A percentile compares a stretch with the other conserved stretches of the same genome.
phyloP scores from a whole-genome alignment of 2,888 invertebrate genomes.

The Galerucella nymphaeae region DNA sequence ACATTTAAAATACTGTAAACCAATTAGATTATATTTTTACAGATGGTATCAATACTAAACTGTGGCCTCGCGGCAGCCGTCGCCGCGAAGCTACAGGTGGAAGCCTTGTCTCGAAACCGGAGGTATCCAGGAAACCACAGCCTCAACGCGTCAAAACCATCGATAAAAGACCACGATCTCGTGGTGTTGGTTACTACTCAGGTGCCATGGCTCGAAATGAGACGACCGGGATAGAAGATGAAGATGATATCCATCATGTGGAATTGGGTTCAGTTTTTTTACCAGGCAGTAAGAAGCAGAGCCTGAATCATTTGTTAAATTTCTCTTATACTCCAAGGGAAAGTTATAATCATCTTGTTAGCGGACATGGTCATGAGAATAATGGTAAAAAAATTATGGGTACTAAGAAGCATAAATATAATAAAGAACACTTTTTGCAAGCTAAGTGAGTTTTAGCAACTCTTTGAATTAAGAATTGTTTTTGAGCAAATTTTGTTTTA shows the following conservation, averaged over 20 bases:
- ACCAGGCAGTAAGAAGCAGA: conserved; percentile 90
- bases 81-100: conserved; percentile 73
- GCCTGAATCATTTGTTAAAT: conserved; percentile 93
- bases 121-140: conserved; percentile 76
- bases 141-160: conserved; percentile 75
- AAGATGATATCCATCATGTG: conserved; percentile 65
- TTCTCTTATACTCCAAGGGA: conserved; percentile 77
- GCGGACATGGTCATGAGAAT: conserved; percentile 37
- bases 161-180: conserved; percentile 79
- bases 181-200: conserved; percentile 68
- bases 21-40: conserved; percentile 40
- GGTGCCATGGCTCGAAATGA: conserved; percentile 73
- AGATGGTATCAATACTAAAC: conserved; percentile 69
- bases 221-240: conserved; percentile 73
- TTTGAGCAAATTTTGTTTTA: conserved; percentile 60
- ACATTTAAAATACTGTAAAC: no score
- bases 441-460: conserved; percentile 78
- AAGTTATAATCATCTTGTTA: conserved; percentile 27
- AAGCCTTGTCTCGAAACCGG: conserved; percentile 69
- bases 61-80: conserved; percentile 72
- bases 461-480: no score
- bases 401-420: conserved; percentile 78
- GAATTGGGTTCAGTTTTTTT: conserved; percentile 87
- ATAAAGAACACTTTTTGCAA: conserved; percentile 93
- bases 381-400: conserved; percentile 62